Percentiles rank a stretch among this genome's conserved stretches.
phyloP scores from a whole-genome alignment of 2,113 vertebrate species.

The Amphiprion percula region DNA sequence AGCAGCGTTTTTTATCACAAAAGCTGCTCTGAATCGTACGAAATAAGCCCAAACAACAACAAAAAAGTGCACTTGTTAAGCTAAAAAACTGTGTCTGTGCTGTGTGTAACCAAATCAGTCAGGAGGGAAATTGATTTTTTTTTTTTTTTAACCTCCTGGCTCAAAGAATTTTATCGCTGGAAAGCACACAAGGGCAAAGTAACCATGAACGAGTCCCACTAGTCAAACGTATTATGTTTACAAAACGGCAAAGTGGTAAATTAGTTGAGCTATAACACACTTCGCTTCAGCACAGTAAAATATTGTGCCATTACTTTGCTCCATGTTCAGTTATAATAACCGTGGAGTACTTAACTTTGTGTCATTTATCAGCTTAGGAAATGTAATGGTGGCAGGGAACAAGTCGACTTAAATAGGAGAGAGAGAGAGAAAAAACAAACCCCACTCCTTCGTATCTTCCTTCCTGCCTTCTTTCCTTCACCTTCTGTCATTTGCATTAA shows the following conservation, averaged over 20 bases:
- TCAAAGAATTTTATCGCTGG: slow-evolving; percentile 76
- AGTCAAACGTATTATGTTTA: slow-evolving; percentile 77
- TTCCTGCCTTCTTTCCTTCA: slow-evolving; percentile 27
- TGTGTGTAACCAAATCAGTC: slow-evolving; percentile 75
- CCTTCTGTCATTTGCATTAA: slow-evolving; percentile 64
- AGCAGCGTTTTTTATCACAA: slow-evolving; percentile 14
- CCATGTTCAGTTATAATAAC: slow-evolving; percentile 45
- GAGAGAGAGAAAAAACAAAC: slow-evolving; percentile 2
- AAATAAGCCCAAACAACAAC: slow-evolving; percentile 42
- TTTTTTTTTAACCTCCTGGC: slow-evolving; percentile 15
- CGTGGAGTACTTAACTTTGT: slow-evolving; percentile 36
- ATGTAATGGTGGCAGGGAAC: slow-evolving; percentile 11
- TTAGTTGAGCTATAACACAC: slow-evolving; percentile 72
- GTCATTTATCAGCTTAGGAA: slow-evolving; percentile 29
- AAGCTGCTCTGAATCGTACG: slow-evolving; percentile 1
- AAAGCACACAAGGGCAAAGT: slow-evolving; percentile 80
- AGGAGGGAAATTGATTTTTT: slow-evolving; percentile 81
- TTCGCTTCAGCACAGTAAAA: slow-evolving; percentile 41
- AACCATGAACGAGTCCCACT: slow-evolving; percentile 77
- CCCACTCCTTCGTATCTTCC: slow-evolving; percentile 9
- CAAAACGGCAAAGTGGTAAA: slow-evolving; percentile 76
- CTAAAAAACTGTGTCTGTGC: slow-evolving; percentile 46
- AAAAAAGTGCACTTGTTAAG: slow-evolving; percentile 41
- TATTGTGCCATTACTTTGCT: slow-evolving; percentile 34
- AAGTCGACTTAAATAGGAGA: slow-evolving; percentile 10